Conservation (phyloP, 2,888 invertebrate species). For the Phragmatobia fuliginosa region DNA sequence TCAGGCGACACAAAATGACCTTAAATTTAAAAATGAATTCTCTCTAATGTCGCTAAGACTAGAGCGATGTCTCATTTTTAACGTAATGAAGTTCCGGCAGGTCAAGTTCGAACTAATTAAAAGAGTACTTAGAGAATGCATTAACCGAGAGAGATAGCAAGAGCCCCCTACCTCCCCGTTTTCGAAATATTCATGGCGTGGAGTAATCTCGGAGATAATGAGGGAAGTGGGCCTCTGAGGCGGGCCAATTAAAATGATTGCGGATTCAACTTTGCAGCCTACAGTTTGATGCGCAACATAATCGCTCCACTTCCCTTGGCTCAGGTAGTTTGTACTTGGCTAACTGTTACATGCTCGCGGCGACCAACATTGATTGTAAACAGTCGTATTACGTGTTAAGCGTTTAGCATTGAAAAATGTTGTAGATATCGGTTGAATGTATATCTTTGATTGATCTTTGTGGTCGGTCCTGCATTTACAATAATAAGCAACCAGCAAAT, state of each 20-base stretch:
- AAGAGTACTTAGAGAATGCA: constrained; percentile 49
- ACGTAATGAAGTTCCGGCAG: constrained; percentile 45
- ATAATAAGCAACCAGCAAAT: too few species aligned
- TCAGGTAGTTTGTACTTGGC: constrained; percentile 43
- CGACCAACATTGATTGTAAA: constrained; percentile 22
- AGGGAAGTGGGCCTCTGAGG: constrained; percentile 52
- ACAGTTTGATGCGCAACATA: constrained; percentile 49
- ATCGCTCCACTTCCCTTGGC: constrained; percentile 26
- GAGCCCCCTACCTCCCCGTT: constrained; percentile 4
- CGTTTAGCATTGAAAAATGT: background rate
- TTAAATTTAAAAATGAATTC: constrained; percentile 38
- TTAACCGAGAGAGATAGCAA: constrained; percentile 33
- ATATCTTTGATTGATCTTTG: background rate
- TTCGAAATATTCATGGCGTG: constrained; percentile 52
- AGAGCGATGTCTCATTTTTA: constrained; percentile 40
- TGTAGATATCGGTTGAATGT: background rate
- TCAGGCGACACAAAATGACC: constrained; percentile 25
- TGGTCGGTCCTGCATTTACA: background rate
- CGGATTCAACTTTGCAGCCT: constrained; percentile 40
- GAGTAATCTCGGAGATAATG: constrained; percentile 55
- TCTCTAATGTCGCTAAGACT: constrained; percentile 30
- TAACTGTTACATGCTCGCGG: constrained; percentile 24
- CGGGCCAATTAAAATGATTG: constrained; percentile 61
- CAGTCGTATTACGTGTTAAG: constrained; percentile 8
- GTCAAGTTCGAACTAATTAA: constrained; percentile 58